These are phyloP conservation scores for Thunnus albacares DNA, from an alignment of 2,797 vertebrate genomes.

Conservation along the genomic window DNA sequence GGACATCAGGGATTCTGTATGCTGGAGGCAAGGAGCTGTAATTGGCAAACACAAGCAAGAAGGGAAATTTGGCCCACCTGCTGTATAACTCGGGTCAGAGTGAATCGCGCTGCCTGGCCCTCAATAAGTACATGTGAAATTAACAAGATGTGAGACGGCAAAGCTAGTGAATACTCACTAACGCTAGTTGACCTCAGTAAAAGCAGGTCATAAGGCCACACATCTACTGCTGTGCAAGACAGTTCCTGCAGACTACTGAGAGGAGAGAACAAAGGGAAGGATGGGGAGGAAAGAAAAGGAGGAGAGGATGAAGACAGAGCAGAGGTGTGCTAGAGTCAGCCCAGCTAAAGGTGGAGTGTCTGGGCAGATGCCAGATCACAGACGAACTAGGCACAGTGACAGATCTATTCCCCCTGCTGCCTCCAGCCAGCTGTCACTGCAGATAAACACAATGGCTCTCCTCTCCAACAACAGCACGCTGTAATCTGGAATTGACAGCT, in stretches of 20 bases:
- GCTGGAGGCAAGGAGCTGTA: slow-evolving; percentile 66
- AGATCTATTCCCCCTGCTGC: slow-evolving; percentile 76
- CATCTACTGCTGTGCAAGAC: slow-evolving; percentile 28
- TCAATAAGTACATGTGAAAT: slow-evolving; percentile 42
- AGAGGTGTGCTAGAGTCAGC: slow-evolving; percentile 48
- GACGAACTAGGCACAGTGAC: slow-evolving; percentile 78
- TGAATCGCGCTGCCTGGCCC: slow-evolving; percentile 13
- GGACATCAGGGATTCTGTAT: slow-evolving; percentile 54
- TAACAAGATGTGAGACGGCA: slow-evolving; percentile 24
- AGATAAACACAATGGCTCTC: slow-evolving; percentile 78
- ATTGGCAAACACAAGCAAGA: slow-evolving; percentile 68
- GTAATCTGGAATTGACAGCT: slow-evolving; percentile 80
- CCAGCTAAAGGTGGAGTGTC: slow-evolving; percentile 72
- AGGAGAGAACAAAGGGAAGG: background rate
- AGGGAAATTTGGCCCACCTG: slow-evolving; percentile 58
- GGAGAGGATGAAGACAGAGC: slow-evolving; percentile 33
- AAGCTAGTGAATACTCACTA: slow-evolving; percentile 19
- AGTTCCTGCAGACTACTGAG: slow-evolving; percentile 19
- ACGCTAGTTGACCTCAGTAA: slow-evolving; percentile 20
- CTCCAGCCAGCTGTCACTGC: slow-evolving; percentile 79
- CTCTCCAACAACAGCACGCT: slow-evolving; percentile 69
- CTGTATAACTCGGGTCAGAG: slow-evolving; percentile 51
- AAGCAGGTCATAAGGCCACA: slow-evolving; percentile 10
- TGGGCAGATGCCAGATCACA: slow-evolving; percentile 74
- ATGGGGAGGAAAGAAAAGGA: slow-evolving; percentile 10